These are phyloP conservation scores for Sphenodon punctatus DNA, from an alignment of 2,797 vertebrate genomes.

Conservation along the genomic window DNA sequence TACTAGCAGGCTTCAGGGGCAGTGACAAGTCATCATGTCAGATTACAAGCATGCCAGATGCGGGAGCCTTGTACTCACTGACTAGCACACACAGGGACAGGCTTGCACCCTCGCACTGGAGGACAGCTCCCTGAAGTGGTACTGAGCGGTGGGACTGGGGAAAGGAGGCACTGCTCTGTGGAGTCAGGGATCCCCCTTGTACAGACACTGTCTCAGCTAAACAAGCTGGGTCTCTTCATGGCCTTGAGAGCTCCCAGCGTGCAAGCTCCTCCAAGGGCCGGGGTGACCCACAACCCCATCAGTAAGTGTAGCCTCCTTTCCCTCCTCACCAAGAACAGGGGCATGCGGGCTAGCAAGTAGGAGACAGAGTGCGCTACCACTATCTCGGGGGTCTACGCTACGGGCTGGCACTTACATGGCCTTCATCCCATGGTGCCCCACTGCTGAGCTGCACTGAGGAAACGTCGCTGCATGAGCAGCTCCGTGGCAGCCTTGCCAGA, in stretches of 20 bases:
- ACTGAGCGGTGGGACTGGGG: too few relatives aligned
- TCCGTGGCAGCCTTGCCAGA: slow-evolving; percentile 79
- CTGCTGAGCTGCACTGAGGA: slow-evolving; percentile 72
- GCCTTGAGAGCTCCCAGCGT: too few relatives aligned
- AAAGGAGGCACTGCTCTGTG: too few relatives aligned
- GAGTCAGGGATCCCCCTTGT: too few relatives aligned
- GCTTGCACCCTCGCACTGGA: too few relatives aligned
- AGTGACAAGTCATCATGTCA: fast-evolving
- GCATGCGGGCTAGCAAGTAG: neutral
- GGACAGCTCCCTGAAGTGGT: too few relatives aligned
- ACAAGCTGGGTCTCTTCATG: too few relatives aligned
- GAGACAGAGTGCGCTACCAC: slow-evolving; percentile 23
- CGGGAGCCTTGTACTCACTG: slow-evolving; percentile 20
- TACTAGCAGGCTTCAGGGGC: neutral
- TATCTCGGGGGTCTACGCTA: slow-evolving; percentile 20
- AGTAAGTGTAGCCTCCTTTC: neutral
- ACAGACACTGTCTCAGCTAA: too few relatives aligned
- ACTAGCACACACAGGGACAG: too few relatives aligned
- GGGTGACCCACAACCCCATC: neutral
- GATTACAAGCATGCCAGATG: neutral
- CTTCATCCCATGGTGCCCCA: slow-evolving; percentile 65
- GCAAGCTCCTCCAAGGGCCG: neutral
- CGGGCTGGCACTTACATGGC: slow-evolving; percentile 77
- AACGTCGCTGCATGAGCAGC: slow-evolving; percentile 81
- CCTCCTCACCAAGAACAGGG: neutral